A percentile compares a stretch with the other conserved stretches of the same genome.
Evolutionary conservation across 2,797 vertebrate species (phyloP).

Genomic region (Meriones psammophilus): DNA sequence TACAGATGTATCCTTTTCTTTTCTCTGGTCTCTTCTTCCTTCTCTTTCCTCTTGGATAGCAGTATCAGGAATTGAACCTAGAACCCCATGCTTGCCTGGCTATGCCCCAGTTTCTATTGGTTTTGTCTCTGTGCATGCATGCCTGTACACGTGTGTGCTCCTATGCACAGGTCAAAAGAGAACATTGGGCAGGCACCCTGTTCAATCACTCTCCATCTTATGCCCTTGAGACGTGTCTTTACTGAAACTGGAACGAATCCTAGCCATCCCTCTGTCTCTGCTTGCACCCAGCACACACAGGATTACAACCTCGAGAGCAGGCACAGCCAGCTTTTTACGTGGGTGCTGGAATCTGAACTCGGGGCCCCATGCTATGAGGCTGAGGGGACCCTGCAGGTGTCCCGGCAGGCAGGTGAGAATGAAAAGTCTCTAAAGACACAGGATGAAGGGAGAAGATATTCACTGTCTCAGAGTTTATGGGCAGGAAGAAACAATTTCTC

Average conservation of each 20-base stretch:
- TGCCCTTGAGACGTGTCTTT: neutral
- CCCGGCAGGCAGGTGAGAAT: neutral
- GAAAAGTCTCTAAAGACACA: neutral
- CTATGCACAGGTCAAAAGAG: neutral
- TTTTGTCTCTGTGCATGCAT: neutral
- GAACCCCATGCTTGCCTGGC: neutral
- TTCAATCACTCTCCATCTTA: neutral
- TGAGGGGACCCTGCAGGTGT: neutral
- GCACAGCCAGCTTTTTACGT: neutral
- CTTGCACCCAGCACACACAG: neutral
- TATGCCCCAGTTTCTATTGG: neutral
- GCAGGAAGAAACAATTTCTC: neutral
- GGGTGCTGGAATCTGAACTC: neutral
- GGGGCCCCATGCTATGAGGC: neutral
- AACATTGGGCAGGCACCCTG: too few relatives aligned
- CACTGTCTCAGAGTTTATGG: conserved; percentile 13
- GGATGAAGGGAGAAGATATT: neutral
- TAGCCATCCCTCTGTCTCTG: neutral
- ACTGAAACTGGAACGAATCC: neutral
- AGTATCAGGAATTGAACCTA: neutral
- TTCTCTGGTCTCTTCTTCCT: neutral
- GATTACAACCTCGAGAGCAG: neutral
- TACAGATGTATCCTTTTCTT: neutral
- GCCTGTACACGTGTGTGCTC: neutral
- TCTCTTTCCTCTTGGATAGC: neutral